phyloP scores from a whole-genome alignment of 2,797 vertebrate species.

The Muscicapa comitata region DNA sequence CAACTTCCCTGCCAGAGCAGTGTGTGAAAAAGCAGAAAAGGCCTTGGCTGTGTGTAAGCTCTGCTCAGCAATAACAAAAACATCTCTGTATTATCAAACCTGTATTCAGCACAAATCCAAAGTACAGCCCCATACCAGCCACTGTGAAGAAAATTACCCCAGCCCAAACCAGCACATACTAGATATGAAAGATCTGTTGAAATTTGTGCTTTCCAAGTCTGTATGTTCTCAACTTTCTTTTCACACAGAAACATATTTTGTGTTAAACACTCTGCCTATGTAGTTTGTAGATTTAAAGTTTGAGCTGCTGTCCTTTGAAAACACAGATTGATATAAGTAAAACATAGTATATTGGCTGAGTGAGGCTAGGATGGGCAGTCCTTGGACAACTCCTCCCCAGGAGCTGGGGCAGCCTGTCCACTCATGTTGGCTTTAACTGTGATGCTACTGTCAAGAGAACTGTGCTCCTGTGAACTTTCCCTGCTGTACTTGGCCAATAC shows the following conservation, averaged over 20 bases:
- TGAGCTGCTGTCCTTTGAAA: background rate
- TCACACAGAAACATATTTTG: fast-evolving
- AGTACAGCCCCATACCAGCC: background rate
- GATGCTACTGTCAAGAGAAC: background rate
- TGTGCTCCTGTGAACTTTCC: background rate
- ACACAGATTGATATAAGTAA: background rate
- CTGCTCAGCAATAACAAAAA: background rate
- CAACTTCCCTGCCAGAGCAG: fast-evolving
- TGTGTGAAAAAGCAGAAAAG: background rate
- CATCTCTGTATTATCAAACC: fast-evolving
- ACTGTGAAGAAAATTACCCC: background rate
- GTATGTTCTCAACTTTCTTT: background rate
- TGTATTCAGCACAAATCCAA: background rate
- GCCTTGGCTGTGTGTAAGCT: fast-evolving
- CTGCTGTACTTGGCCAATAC: background rate
- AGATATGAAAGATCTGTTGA: background rate
- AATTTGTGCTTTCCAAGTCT: background rate
- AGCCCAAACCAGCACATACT: background rate
- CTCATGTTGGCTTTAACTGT: background rate
- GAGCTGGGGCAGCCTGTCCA: background rate
- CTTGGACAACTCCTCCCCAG: background rate
- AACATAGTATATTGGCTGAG: background rate
- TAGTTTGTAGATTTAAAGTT: background rate
- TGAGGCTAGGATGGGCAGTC: background rate
- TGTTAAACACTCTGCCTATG: background rate